Percentiles rank a stretch among this genome's conserved stretches.
These are phyloP conservation scores for Noctilio leporinus DNA, from an alignment of 2,113 vertebrate genomes.

Conservation along the genomic window DNA sequence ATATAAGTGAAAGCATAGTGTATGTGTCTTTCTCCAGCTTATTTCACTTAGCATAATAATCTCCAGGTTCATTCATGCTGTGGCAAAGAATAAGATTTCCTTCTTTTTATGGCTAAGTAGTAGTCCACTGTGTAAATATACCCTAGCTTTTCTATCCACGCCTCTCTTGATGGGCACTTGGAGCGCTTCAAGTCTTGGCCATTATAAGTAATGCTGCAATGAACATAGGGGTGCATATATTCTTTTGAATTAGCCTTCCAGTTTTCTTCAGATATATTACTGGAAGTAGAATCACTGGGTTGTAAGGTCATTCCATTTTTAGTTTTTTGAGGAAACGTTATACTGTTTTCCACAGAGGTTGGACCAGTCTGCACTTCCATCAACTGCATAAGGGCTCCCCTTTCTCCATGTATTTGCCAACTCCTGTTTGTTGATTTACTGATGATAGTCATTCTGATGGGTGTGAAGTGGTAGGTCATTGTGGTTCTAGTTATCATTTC, in stretches of 20 bases:
- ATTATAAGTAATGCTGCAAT: neutral
- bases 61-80: neutral
- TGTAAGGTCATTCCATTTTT: neutral
- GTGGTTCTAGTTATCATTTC: neutral
- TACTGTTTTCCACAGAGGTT: neutral
- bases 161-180: neutral
- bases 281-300: neutral
- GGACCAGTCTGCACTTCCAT: neutral
- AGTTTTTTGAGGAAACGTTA: neutral
- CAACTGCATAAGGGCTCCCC: neutral
- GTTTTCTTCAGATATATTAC: neutral
- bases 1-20: neutral
- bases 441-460: neutral
- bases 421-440: neutral
- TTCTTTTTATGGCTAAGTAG: neutral
- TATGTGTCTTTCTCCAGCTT: neutral
- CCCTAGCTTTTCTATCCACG: neutral
- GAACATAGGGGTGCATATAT: neutral
- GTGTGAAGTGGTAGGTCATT: neutral
- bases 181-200: neutral
- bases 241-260: neutral
- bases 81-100: neutral
- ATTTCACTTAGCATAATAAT: neutral
- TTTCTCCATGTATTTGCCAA: neutral
- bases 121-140: neutral